Base-by-base conservation (phyloP, 2,888 invertebrate species). In the Ornithoptera priamus region DNA sequence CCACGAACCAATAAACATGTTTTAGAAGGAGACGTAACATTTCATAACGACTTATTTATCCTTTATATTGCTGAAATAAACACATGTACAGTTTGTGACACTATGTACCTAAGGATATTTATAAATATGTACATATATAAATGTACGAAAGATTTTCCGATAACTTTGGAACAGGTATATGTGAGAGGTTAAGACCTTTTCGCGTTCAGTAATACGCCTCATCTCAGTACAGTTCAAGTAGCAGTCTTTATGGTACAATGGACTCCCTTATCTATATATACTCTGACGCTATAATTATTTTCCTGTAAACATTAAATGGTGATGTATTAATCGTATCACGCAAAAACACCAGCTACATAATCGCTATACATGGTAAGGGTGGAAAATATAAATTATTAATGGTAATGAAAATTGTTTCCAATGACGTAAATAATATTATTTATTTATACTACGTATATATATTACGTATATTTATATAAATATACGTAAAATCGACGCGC, bases 241-340 rank as follows among this genome's bases (percentile, higher is more conserved):
- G 62, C 20, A 50, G 58, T 46, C n/a, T 53, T 65, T 61, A 64
- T 62, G 67, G 70, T 67, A 62, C 42, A 67, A 68, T 67, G 64
- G 46, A 39, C 65, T 67, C 67, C 70, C 70, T 71, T 71, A 18
- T 63, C 20, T 62, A 53, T 61, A 67, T 60, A 57, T 71, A 61
- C 50, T 60, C 36, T 24, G 22, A 39, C 1, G 18, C 67, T 67
- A 63, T 70, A 39, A 59, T 50, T 50, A 67, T 59, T 66, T 59
- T 59, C 63, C 62, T 63, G 53, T 70, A 24, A 59, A 70, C 59
- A 67, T 42, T 6, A 12, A 12, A 62, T 53, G 15, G 22, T 5
- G 20, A 20, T 20, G 20, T 57, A 57, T 57, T 20, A 20, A 22
- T 22, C 22, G 22, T 5, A 58, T 4, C 10, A 46, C 15, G 46